Base-by-base conservation (phyloP, 2,888 invertebrate genomes). In the Anticlea derivata region DNA sequence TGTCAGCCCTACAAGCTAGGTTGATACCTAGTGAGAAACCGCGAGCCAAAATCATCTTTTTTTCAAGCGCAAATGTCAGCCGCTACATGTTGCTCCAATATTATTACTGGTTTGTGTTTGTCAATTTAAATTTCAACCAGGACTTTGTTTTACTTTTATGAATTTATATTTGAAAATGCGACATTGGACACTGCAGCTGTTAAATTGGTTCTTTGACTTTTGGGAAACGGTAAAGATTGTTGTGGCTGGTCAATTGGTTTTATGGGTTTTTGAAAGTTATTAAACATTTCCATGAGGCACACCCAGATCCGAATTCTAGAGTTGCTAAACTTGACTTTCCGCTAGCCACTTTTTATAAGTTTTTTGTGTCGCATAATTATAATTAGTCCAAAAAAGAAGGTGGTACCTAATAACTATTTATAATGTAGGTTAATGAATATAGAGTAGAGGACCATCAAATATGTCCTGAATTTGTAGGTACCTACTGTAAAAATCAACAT, bases 41-140 rank as follows among this genome's bases (percentile, higher is more conserved):
- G 67, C 58, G 60, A 59, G 63, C 65, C 59, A 64, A 71, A 69
- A 73, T 74, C 73, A 77, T 83, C 73, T 72, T 83, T 83, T 83
- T 82, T 84, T 77, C 46, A 70, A 80, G 76, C 76, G 71, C 70
- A 86, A 88, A 88, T 88, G 86, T 86, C 87, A 88, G 78, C 75
- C 68, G 68, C 70, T 67, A 55, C 68, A 66, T 64, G 73, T 73
- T 68, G 70, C 73, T 79, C 75, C 70, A 63, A 71, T 78, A 75
- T 80, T 74, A 75, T 75, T 80, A 86, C 83, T 82, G 76, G 81
- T 80, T 78, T 65, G 40, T 52, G 76, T 80, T 80, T 75, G 72
- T 73, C 78, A 78, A 72, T 74, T 70, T 64, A 58, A 57, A 78
- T 70, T 74, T 70, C 63, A 58, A 58, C 63, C 58, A 52, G 69